Base-by-base conservation (phyloP, 2,113 vertebrate species). In the Falcunculus frontatus region DNA sequence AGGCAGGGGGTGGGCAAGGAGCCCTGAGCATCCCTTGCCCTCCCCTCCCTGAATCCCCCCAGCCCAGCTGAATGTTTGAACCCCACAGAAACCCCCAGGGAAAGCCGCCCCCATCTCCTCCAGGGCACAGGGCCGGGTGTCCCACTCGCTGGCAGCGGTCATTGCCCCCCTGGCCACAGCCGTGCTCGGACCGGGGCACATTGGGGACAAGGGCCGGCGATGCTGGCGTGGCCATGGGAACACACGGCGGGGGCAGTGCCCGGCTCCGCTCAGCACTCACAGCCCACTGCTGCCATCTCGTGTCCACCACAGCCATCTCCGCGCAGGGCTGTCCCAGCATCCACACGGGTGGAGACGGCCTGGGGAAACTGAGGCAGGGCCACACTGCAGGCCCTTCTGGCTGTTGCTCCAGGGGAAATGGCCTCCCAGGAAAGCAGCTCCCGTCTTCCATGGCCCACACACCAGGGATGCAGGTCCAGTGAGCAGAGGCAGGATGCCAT, bases 231-330 rank as follows among this genome's bases (percentile, higher is more conserved):
- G 50, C 60, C 67, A 5, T 4, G 21, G 84, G 76, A 59, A 27
- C 46, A 1, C 20, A 0, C 3, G 16, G 32, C 35, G 17, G 0
- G 60, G 64, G 33, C 77, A 59, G 74, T 3, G 44, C 11, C 75
- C n/a, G 17, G 75, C 62, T 26, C 47, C 3, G 47, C 83, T 35
- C 70, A 1, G 83, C 65, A 2, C 72, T 0, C 75, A 0, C 82
- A 87, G 95, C 82, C 47, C 94, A 6, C 89, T 95, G 91, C 94
- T 95, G 96, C 94, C 94, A 93, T 6, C 95, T 96, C 74, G 92
- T 47, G 96, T 93, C 93, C 77, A 27, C 20, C 12, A 0, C 52
- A 10, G n/a, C 7, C 7, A 32, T 60, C 79, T 55, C 69, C 47
- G 4, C 19, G 32, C 33, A 21, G 3, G 8, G 25, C 67, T 22